These are phyloP conservation scores for Tetramorium simillimum DNA, from an alignment of 1,140 invertebrate species.

Conservation along the genomic window DNA sequence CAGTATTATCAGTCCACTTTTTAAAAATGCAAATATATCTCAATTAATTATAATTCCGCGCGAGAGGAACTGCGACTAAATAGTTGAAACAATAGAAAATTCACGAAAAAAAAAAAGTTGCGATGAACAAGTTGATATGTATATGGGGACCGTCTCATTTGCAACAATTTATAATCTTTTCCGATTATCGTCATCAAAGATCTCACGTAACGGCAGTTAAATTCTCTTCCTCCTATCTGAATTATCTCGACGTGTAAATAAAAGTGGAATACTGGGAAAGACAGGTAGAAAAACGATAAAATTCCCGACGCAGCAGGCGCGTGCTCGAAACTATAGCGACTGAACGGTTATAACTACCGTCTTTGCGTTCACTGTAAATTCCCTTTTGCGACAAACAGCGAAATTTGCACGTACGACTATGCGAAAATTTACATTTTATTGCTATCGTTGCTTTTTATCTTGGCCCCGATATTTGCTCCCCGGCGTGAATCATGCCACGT, in stretches of 20 bases:
- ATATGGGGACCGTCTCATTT: neutral
- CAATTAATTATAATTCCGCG: neutral
- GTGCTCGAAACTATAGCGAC: conserved; percentile 9
- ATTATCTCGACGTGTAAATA: conserved; percentile 38
- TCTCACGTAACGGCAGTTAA: conserved; percentile 49
- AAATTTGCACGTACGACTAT: conserved; percentile 25
- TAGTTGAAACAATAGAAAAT: neutral
- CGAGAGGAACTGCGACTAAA: neutral
- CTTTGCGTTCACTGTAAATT: conserved; percentile 10
- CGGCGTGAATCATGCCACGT: neutral
- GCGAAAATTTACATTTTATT: conserved; percentile 51
- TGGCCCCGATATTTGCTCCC: neutral
- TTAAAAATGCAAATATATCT: neutral
- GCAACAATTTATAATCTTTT: conserved; percentile 38
- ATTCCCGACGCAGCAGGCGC: neutral
- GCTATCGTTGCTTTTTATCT: conserved; percentile 50
- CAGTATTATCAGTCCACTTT: neutral
- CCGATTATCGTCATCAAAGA: conserved; percentile 39
- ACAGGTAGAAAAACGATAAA: conserved; percentile 27
- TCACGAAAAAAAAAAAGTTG: neutral
- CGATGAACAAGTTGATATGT: conserved; percentile 1
- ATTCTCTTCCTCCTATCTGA: neutral
- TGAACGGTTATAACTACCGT: neutral
- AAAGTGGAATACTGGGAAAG: neutral
- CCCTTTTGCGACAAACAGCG: neutral